A percentile compares a stretch with the other conserved stretches of the same genome.
Conservation (phyloP, 2,113 vertebrate species). For the Perognathus longimembris region DNA sequence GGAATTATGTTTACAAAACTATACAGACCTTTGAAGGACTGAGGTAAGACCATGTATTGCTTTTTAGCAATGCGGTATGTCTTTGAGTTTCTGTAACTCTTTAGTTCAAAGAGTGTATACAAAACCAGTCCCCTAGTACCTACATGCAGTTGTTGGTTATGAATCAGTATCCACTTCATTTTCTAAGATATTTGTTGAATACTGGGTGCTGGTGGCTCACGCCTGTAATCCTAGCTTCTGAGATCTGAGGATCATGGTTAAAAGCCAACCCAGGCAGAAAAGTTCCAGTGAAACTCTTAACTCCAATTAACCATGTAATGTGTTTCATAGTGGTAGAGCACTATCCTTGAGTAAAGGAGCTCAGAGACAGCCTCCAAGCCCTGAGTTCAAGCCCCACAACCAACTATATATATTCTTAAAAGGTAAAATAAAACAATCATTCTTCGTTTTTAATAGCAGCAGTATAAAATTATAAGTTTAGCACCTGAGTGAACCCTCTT, state of each 20-base stretch:
- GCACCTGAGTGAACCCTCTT: neutral
- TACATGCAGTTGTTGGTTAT: neutral
- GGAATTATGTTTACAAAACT: neutral
- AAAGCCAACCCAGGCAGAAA: too few species aligned
- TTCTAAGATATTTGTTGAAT: neutral
- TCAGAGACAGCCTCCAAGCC: too few species aligned
- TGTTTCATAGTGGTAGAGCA: too few species aligned
- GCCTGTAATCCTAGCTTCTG: too few species aligned
- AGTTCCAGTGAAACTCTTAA: too few species aligned
- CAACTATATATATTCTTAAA: neutral
- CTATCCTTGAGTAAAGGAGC: too few species aligned
- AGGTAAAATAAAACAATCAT: neutral
- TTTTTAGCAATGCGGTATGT: neutral
- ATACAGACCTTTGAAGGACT: neutral
- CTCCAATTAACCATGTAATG: too few species aligned
- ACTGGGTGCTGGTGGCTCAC: too few species aligned
- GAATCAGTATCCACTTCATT: neutral
- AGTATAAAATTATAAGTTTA: neutral
- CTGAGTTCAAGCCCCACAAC: too few species aligned
- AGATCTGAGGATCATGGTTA: too few species aligned
- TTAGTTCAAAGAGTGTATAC: too few species aligned
- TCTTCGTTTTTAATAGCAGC: neutral
- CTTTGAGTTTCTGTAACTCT: neutral
- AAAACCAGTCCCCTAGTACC: too few species aligned
- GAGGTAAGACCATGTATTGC: neutral